Base-by-base conservation (phyloP, 2,113 vertebrate species). In the Cryptotis parvus region DNA sequence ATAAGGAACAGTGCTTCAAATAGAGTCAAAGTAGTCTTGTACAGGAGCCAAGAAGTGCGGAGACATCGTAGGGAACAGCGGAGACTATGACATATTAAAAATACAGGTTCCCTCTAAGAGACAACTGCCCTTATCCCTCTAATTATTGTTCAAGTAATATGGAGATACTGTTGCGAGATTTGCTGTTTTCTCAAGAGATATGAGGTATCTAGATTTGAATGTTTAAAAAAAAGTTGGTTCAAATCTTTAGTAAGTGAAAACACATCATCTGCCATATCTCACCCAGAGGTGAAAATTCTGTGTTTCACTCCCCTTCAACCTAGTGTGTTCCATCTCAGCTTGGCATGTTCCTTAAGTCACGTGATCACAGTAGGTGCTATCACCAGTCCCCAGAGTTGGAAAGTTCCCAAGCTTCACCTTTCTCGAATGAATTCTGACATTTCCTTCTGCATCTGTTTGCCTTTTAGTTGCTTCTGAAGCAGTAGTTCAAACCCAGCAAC, bases 381-480 rank as follows among this genome's bases (percentile, higher is more conserved):
- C 26, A 0, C n/a, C 37, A 27, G 72, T 14, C 22, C 4, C 39
- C 0, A 0, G 55, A 20, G 41, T 9, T 14, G 27, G 31, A 43
- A 8, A 3, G 55, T 52, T 45, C 29, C 37, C n/a, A 2, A 12
- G 31, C 10, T 66, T 98, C 97, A 99, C 99, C 99, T 99, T 96
- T 99, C 99, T 94, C 99, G 97, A 89, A 99, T 95, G 92, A 99
- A 99, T 94, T 99, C 99, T 0, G 99, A 99, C 99, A 99, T 99
- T 96, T 99, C 99, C 94, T 99, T 99, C 97, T 99, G 99, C 99
- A 99, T 99, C 96, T 99, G 99, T 91, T 99, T 99, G 91, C 99
- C 99, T 97, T 99, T 99, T 91, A 99, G 98, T 91, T 99, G 99
- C 92, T 99, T 99, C 85, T 99, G 99, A 37, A 99, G 98, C 93